Evolutionary conservation across 2,113 vertebrate genomes (phyloP).

Genomic region (Blennius ocellaris): DNA sequence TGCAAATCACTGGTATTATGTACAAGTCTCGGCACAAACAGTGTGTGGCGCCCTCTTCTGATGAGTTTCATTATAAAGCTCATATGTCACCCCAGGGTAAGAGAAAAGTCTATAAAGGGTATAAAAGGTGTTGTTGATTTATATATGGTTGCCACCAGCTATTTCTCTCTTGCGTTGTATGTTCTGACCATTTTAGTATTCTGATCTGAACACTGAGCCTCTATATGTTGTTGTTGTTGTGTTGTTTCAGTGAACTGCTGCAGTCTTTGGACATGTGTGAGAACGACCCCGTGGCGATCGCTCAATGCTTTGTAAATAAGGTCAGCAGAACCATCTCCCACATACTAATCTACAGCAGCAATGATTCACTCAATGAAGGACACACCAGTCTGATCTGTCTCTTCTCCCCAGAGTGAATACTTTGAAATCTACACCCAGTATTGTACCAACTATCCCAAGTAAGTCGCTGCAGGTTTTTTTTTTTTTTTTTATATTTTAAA

Average conservation of each 20-base stretch:
- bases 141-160: neutral
- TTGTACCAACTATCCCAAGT: slow-evolving; percentile 99
- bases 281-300: slow-evolving; percentile 91
- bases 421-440: slow-evolving; percentile 99
- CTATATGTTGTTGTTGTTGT: slow-evolving; percentile 1
- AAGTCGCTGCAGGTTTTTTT: slow-evolving; percentile 63
- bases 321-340: slow-evolving; percentile 72
- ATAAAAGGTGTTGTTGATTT: neutral
- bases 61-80: neutral
- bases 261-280: slow-evolving; percentile 93
- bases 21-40: too few relatives aligned
- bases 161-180: neutral
- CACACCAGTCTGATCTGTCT: neutral
- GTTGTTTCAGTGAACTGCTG: slow-evolving; percentile 87
- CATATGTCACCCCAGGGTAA: neutral
- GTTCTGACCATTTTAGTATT: neutral
- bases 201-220: neutral
- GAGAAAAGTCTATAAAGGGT: neutral
- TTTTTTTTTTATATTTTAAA: neutral
- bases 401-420: slow-evolving; percentile 88
- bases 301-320: slow-evolving; percentile 94
- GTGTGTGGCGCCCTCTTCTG: slow-evolving; percentile 62
- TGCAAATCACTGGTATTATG: too few relatives aligned
- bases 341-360: neutral
- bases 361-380: neutral